A percentile compares a stretch with the other conserved stretches of the same genome.
phyloP scores from a whole-genome alignment of 2,113 vertebrate species.

The Dicaeum eximium region DNA sequence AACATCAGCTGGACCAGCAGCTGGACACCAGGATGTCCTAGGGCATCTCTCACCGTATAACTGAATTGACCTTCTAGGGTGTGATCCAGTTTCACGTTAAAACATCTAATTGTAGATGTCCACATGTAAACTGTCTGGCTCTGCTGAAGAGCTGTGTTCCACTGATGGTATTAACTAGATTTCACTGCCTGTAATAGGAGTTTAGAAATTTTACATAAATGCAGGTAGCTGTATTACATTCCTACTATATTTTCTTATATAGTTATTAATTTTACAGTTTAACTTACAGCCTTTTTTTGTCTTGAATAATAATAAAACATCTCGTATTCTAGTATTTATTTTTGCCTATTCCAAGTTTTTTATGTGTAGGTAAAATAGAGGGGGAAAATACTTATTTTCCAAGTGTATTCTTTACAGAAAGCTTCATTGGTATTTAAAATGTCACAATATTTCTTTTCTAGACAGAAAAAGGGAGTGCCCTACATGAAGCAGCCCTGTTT shows the following conservation, averaged over 20 bases:
- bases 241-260: not conserved
- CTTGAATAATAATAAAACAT: not conserved
- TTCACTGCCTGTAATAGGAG: not conserved
- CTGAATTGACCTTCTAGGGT: not conserved
- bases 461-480: slow-evolving; percentile 96
- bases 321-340: not conserved
- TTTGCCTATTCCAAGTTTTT: not conserved
- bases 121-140: not conserved
- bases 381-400: not conserved
- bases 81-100: not conserved
- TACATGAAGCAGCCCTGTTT: slow-evolving; percentile 94
- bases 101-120: not conserved
- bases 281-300: not conserved
- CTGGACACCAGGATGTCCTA: not conserved
- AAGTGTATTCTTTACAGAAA: not conserved
- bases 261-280: not conserved
- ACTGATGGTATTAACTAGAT: not conserved
- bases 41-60: not conserved
- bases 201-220: not conserved
- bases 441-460: slow-evolving; percentile 58
- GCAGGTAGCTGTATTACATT: not conserved
- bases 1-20: not conserved
- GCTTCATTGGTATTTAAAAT: not conserved
- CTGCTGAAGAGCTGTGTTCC: not conserved
- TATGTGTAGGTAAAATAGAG: not conserved